Percentiles rank a stretch among this genome's conserved stretches.
phyloP scores from a whole-genome alignment of 2,888 invertebrate genomes.

The Mamestra brassicae region DNA sequence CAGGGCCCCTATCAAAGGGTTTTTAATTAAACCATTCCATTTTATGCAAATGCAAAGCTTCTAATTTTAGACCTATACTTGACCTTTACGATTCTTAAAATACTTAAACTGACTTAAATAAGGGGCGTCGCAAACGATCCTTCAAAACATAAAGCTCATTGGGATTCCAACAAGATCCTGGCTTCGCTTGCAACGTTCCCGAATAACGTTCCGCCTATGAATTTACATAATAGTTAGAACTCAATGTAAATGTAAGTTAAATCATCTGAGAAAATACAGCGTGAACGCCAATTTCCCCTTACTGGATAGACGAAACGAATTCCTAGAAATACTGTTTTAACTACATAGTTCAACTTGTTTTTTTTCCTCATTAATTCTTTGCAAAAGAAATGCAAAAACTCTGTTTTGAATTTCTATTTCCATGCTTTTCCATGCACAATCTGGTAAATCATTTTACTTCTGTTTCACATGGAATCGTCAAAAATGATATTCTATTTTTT shows the following conservation, averaged over 20 bases:
- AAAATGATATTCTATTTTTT: conserved; percentile 1
- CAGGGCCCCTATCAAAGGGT: background rate
- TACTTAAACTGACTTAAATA: conserved; percentile 57
- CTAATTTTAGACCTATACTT: conserved; percentile 44
- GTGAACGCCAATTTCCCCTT: conserved; percentile 19
- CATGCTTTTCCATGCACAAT: conserved; percentile 1
- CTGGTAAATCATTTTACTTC: conserved; percentile 7
- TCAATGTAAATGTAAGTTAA: conserved; percentile 53
- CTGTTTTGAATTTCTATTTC: conserved; percentile 26
- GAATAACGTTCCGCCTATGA: conserved; percentile 35
- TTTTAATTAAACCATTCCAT: conserved; percentile 56
- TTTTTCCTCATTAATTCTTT: conserved; percentile 6
- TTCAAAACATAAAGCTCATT: conserved; percentile 55
- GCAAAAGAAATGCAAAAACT: conserved; percentile 2
- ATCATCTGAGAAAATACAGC: conserved; percentile 54
- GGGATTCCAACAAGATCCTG: conserved; percentile 58
- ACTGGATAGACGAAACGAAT: background rate
- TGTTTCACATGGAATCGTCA: background rate
- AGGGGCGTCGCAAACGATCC: conserved; percentile 41
- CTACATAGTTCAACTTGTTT: background rate
- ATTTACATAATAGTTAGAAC: conserved; percentile 63
- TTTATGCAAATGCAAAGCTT: conserved; percentile 52
- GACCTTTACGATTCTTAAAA: conserved; percentile 65
- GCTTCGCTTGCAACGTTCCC: conserved; percentile 52
- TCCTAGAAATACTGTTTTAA: background rate